Evolutionary conservation across 2,113 vertebrate genomes (phyloP), one percentile per base, ranked within the genome.

Genomic region (Apeltes quadracus): DNA sequence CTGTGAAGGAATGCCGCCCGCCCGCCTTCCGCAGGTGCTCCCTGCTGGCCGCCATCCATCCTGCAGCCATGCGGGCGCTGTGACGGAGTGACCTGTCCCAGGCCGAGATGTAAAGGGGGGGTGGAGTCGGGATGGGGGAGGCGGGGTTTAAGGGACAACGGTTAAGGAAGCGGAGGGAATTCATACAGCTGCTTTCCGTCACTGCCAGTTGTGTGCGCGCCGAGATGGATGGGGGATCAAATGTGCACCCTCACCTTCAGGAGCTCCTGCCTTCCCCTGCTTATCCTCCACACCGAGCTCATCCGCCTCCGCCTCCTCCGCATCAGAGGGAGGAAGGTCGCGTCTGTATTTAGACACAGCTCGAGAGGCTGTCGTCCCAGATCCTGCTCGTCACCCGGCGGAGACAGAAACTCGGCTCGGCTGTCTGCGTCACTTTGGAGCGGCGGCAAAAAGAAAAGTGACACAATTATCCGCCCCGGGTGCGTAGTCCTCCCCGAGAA

Each of bases 1-100:
- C 88, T 90, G 91, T 88, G 86, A 89, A 92, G 93, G 93, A 93
- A 94, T 93, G 93, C 88, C 20, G 66, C 82, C 87, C 51, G 76
- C 81, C 87, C 55, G 75, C 79, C 84, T 69, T 92, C 90, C 66
- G 87, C 91, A 93, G 93, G 92, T 93, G 91, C 82, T 89, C 80
- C 72, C 87, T 53, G 72, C 76, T 84, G 82, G 83, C 81, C 22
- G 83, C 75, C 86, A 74, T 81, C 82, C 78, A 82, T 81, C 80
- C 81, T 70, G 73, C 75, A 76, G 61, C 62, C 69, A 55, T 32
- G 50, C 78, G 32, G 66, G 27, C 63, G 73, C 73, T 64, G 55
- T 23, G 58, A 77, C 75, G 61, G 76, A 73, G 69, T 39, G 85
- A 87, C 89, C 84, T 59, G 84, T 75, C 76, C 55, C 57, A 55